phyloP scores from a whole-genome alignment of 2,888 invertebrate genomes.

The Andrena dorsata region DNA sequence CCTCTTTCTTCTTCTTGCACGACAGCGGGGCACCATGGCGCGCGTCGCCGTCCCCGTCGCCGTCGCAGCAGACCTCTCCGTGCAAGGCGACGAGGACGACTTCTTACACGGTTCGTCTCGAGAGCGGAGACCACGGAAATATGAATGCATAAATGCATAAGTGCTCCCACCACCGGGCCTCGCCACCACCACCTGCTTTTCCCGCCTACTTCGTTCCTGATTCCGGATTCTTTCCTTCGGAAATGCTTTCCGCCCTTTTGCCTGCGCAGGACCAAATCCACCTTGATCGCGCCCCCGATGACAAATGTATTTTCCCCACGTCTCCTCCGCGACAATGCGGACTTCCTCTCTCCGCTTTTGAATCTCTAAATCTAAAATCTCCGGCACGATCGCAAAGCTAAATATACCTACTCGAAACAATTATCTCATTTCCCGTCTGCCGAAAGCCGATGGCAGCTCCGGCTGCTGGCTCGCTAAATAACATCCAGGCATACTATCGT shows the following conservation, averaged over 20 bases:
- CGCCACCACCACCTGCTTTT: conserved; percentile 67
- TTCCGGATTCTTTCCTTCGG: conserved; percentile 70
- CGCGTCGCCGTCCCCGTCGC: conserved; percentile 35
- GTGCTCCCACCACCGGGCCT: conserved; percentile 75
- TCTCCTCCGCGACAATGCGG: no score
- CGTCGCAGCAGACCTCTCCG: conserved; percentile 48
- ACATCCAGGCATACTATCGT: no score
- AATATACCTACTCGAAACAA: no score
- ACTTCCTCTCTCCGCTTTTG: not conserved
- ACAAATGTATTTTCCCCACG: conserved; percentile 35
- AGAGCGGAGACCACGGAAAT: conserved; percentile 81
- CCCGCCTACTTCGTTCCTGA: conserved; percentile 71
- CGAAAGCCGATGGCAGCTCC: no score
- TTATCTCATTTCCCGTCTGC: no score
- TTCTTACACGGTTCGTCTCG: conserved; percentile 75
- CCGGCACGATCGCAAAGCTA: no score
- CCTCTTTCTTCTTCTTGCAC: conserved; percentile 59
- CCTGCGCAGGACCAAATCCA: conserved; percentile 46
- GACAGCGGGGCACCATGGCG: conserved; percentile 55
- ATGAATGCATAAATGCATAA: conserved; percentile 85
- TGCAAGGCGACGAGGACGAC: conserved; percentile 73
- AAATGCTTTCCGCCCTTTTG: conserved; percentile 60
- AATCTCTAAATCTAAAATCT: no score
- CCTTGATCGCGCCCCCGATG: conserved; percentile 28
- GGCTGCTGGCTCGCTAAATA: no score